Evolutionary conservation across 2,113 vertebrate species (phyloP).

Genomic region (Ceyx margarethae): DNA sequence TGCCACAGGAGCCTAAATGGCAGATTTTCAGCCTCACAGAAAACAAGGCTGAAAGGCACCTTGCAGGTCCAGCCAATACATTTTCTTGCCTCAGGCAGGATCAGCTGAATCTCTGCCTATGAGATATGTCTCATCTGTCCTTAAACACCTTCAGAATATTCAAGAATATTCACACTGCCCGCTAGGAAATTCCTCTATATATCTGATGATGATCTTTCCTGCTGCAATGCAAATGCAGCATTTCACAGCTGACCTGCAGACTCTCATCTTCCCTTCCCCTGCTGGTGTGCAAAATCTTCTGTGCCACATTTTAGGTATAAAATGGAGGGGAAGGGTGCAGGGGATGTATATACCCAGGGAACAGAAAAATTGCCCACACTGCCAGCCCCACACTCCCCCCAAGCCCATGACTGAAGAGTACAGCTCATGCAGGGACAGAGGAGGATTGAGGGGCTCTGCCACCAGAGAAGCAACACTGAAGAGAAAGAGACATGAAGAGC

Average conservation of each 20-base stretch:
- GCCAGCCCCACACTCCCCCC: neutral
- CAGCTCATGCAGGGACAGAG: neutral
- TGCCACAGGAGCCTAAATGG: neutral
- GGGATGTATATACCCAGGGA: neutral
- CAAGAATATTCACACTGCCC: neutral
- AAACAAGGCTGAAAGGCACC: neutral
- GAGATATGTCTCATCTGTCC: neutral
- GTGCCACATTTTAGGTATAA: neutral
- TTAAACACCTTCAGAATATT: neutral
- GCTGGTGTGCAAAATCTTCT: fast-evolving
- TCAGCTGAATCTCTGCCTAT: neutral
- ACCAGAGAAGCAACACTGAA: fast-evolving
- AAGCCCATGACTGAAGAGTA: neutral
- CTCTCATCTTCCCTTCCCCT: neutral
- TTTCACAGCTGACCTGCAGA: neutral
- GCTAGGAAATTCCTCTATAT: neutral
- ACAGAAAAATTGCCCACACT: neutral
- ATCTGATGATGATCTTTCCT: neutral
- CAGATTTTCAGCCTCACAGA: neutral
- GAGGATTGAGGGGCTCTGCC: neutral
- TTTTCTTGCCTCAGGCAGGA: neutral
- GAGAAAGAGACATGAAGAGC: neutral
- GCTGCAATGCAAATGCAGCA: neutral
- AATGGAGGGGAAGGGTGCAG: neutral
- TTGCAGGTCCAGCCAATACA: neutral